Base-by-base conservation (phyloP, 2,113 vertebrate genomes). In the Rhegmatorhina hoffmannsi region DNA sequence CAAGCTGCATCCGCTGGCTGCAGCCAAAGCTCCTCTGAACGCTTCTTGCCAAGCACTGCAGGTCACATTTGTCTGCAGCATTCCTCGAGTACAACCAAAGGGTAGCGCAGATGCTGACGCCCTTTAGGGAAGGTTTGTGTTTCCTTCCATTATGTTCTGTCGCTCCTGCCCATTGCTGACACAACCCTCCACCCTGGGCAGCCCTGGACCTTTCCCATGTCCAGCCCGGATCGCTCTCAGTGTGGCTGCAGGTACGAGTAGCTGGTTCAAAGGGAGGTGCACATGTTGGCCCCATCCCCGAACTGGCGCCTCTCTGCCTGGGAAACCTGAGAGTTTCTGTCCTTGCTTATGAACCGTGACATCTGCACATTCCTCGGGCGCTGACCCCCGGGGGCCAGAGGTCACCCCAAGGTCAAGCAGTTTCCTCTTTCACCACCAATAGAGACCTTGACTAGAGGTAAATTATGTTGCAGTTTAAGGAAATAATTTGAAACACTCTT, bases 281-380 rank as follows among this genome's bases (percentile, higher is more conserved):
- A 96, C 97, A 98, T 96, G 97, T 97, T 96, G 97, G 97, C 97
- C 95, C 96, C 97, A 97, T 98, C 97, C 97, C 96, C 82, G 90
- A 96, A 93, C 98, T 98, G 98, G 98, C 98, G 98, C 98, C 98
- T 97, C 96, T 97, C 97, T 98, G 98, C 98, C 98, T 97, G 96
- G 96, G 98, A 98, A 98, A 98, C 98, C 97, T 96, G 98, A 98
- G 98, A 96, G 96, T 96, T 96, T 97, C 94, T 97, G 96, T 97
- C 90, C 97, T 97, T 97, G 94, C 97, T 97, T 98, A 98, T 98
- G 98, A 98, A 98, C 97, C 97, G 97, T 98, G 98, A 98, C 98
- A 99, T 98, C 98, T 99, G 98, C 97, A 98, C 98, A 98, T 98
- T 98, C 98, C 97, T 97, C 96, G 97, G 97, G 98, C 97, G 97